Evolutionary conservation across 2,888 invertebrate species (phyloP), one percentile per base, ranked within the genome.

Genomic region (Malthinus seriepunctatus): DNA sequence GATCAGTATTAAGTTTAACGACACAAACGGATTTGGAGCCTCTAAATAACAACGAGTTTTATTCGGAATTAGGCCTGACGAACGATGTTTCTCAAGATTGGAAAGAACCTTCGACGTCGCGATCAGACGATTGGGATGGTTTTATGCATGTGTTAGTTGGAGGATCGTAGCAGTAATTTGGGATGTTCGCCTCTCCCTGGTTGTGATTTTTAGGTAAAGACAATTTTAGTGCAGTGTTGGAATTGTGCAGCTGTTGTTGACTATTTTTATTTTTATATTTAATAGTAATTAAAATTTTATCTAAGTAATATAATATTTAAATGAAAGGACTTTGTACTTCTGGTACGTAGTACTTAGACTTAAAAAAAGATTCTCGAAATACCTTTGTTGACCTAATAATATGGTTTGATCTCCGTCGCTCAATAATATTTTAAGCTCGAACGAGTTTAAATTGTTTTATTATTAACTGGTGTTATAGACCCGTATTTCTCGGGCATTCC

Each of bases 11-110:
- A 65, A 92, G 91, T 75, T 84, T 94, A 47, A 90, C 91, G 68
- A 91, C 91, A 67, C 91, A 93, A 74, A 91, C 91, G 61, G 92
- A 92, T 75, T 82, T 93, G 56, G 93, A 93, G 79, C 91, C 91
- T 65, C 78, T 88, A 45, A 88, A 88, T 75, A 88, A 90, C 80
- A 91, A 90, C 79, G 91, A 92, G 81, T 81, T 91, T 68, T 88
- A 88, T 78, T 77, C 77, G 78, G 91, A 91, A 80, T 80, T 90
- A 68, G 88, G 88, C 76, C 79, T 71, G 81, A 84, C 79, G 81
- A 85, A 78, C 83, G 84, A 71, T 82, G 84, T 76, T 82, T 83
- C 76, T 80, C 84, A 79, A 81, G 84, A 79, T 82, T 87, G 81
- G 88, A 88, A 70, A 80, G 84, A 76, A 77, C 82, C 64, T 31